Evolutionary conservation across 2,797 vertebrate species (phyloP).

Genomic region (Argya squamiceps): DNA sequence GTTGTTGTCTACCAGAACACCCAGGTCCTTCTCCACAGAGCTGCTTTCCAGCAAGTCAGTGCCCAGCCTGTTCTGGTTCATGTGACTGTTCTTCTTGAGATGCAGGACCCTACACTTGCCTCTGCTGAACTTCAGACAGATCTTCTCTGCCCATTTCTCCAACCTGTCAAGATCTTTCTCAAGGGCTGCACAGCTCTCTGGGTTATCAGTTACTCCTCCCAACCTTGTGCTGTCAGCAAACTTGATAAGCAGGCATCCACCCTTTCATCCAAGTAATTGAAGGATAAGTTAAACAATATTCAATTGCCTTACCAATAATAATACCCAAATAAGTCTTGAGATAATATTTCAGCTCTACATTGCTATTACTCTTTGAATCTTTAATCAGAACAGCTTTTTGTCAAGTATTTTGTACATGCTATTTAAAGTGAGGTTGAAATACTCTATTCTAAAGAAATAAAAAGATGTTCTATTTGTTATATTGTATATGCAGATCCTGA

Average conservation of each 20-base stretch:
- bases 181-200: background rate
- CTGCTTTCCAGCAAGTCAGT: background rate
- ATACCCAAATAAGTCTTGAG: background rate
- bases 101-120: background rate
- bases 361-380: background rate
- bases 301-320: background rate
- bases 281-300: background rate
- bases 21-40: background rate
- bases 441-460: background rate
- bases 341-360: background rate
- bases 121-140: background rate
- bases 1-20: fast-evolving
- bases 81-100: background rate
- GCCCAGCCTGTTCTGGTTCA: background rate
- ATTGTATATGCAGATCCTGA: background rate
- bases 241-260: background rate
- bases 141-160: background rate
- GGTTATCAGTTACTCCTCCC: background rate
- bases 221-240: background rate
- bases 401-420: background rate
- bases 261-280: background rate
- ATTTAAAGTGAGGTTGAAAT: background rate
- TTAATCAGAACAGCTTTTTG: background rate
- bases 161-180: background rate
- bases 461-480: background rate